A percentile compares a stretch with the other conserved stretches of the same genome.
These are phyloP conservation scores for Lydus trimaculatus DNA, from an alignment of 2,888 invertebrate genomes.

Conservation along the genomic window DNA sequence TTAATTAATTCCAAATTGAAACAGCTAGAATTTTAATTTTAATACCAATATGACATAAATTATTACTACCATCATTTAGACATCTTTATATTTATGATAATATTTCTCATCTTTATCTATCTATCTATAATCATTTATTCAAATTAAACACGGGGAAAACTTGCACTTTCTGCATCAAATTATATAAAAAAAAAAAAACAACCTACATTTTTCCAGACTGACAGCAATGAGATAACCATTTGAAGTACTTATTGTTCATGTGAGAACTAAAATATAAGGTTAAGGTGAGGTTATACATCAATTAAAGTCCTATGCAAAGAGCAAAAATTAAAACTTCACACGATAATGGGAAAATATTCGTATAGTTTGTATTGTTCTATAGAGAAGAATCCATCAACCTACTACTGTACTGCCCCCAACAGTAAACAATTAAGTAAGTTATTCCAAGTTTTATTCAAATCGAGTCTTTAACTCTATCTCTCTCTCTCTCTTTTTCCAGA, in stretches of 20 bases:
- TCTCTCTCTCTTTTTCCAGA: neutral
- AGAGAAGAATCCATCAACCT: neutral
- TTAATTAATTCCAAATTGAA: neutral
- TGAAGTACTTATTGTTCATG: conserved; percentile 47
- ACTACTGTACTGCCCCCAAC: neutral
- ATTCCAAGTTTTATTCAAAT: conserved; percentile 13
- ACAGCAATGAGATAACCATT: conserved; percentile 41
- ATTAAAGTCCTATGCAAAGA: conserved; percentile 18
- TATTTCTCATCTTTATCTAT: neutral
- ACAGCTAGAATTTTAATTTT: neutral
- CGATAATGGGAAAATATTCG: conserved; percentile 29
- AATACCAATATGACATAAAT: neutral
- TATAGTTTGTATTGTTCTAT: conserved; percentile 16
- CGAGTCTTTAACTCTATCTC: neutral
- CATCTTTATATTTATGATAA: neutral
- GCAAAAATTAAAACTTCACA: conserved; percentile 33
- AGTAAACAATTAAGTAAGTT: conserved; percentile 4
- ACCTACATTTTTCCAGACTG: conserved; percentile 40
- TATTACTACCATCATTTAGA: neutral
- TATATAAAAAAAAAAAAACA: conserved; percentile 40
- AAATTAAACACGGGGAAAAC: neutral
- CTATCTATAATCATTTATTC: neutral
- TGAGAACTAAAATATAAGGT: conserved; percentile 58
- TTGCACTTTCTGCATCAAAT: neutral
- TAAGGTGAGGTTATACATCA: conserved; percentile 50